These are phyloP conservation scores for Chelonus insularis DNA, from an alignment of 1,140 invertebrate species.

Conservation along the genomic window DNA sequence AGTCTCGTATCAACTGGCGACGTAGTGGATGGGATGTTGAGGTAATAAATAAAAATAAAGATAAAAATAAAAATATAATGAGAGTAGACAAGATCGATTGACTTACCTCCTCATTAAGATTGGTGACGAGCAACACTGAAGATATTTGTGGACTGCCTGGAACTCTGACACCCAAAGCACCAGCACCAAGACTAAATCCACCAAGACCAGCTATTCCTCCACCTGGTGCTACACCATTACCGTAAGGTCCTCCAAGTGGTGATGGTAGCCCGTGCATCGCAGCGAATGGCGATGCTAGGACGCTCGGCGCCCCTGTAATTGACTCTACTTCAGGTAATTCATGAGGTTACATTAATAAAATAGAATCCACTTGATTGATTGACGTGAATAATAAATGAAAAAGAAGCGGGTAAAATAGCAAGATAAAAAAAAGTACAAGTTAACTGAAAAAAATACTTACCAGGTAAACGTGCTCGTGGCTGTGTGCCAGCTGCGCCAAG, in stretches of 20 bases:
- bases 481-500: constrained; percentile 70
- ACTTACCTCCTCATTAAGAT: constrained; percentile 90
- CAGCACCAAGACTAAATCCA: constrained; percentile 70
- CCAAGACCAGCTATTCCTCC: constrained; percentile 73
- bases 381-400: constrained; percentile 17
- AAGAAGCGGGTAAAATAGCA: background rate
- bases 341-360: constrained; percentile 37
- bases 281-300: constrained; percentile 81
- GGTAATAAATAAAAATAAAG: background rate
- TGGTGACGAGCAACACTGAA: constrained; percentile 85
- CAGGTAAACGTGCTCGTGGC: constrained; percentile 58
- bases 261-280: constrained; percentile 72
- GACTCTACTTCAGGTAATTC: constrained; percentile 58
- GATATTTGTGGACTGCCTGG: constrained; percentile 69
- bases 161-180: constrained; percentile 63
- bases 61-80: background rate
- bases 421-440: constrained; percentile 18
- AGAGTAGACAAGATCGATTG: constrained; percentile 4
- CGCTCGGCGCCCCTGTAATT: constrained; percentile 72
- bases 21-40: background rate
- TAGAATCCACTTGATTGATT: constrained; percentile 24
- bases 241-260: constrained; percentile 70
- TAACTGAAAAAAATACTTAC: constrained; percentile 42
- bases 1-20: no score
- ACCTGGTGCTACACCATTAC: constrained; percentile 67